phyloP scores from a whole-genome alignment of 2,888 invertebrate species.

The Meteorus cinctellus region DNA sequence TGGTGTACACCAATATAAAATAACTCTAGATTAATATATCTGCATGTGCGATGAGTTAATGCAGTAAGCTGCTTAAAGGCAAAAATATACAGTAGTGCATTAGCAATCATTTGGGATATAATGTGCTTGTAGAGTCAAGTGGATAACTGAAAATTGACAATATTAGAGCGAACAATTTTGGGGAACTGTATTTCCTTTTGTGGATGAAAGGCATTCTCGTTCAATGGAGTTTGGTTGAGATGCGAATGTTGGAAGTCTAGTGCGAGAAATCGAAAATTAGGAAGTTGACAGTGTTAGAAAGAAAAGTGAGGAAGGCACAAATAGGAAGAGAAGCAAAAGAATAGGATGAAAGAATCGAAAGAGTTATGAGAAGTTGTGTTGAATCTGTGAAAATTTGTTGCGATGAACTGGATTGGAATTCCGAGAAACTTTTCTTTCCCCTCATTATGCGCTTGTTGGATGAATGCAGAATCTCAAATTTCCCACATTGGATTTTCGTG shows the following conservation, averaged over 20 bases:
- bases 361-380: not conserved
- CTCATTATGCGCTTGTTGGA: not conserved
- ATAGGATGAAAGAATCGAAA: not conserved
- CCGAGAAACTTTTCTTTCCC: not conserved
- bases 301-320: slow-evolving; percentile 19
- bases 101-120: slow-evolving; percentile 1
- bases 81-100: slow-evolving; percentile 11
- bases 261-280: slow-evolving; percentile 36
- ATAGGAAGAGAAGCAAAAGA: slow-evolving; percentile 15
- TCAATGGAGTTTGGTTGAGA: slow-evolving; percentile 2
- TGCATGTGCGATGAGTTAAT: not conserved
- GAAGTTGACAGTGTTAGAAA: slow-evolving; percentile 33
- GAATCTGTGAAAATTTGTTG: not conserved
- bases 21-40: not conserved
- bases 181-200: not conserved
- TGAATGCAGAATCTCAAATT: not conserved
- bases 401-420: not conserved
- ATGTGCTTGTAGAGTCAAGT: not conserved
- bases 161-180: not conserved
- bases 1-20: not conserved
- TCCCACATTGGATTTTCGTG: not conserved
- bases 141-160: not conserved
- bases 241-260: slow-evolving; percentile 33
- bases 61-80: not conserved
- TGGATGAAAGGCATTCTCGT: not conserved